Percentiles rank a stretch among this genome's conserved stretches.
phyloP scores from a whole-genome alignment of 2,797 vertebrate species.

The Myotis pilosus region DNA sequence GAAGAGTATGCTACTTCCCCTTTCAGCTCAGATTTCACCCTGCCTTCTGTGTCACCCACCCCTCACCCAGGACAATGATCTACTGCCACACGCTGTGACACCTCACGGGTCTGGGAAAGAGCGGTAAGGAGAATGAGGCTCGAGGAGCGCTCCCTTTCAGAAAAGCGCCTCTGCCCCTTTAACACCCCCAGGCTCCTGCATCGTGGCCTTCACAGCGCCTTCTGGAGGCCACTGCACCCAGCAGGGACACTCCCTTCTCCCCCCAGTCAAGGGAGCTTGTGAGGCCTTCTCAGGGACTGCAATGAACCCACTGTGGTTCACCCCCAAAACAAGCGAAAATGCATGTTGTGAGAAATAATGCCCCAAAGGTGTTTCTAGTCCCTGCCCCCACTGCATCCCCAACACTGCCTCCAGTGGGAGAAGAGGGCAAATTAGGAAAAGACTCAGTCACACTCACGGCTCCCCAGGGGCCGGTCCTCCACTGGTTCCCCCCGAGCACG shows the following conservation, averaged over 20 bases:
- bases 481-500: constrained; percentile 89
- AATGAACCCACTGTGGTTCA: not conserved
- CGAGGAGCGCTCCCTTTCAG: not conserved
- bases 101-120: not conserved
- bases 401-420: not conserved
- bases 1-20: not conserved
- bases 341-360: not conserved
- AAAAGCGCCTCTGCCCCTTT: not conserved
- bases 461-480: constrained; percentile 98
- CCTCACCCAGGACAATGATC: not conserved
- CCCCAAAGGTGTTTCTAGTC: not conserved
- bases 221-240: not conserved
- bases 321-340: not conserved
- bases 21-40: not conserved
- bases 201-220: not conserved
- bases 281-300: not conserved
- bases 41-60: not conserved
- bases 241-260: not conserved
- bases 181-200: not conserved
- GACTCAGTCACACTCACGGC: constrained; percentile 88
- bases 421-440: not conserved
- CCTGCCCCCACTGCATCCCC: not conserved
- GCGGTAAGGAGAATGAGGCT: not conserved
- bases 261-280: not conserved
- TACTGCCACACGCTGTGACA: not conserved